These are phyloP conservation scores for Cydia pomonella DNA, from an alignment of 1,140 invertebrate genomes.

Conservation along the genomic window DNA sequence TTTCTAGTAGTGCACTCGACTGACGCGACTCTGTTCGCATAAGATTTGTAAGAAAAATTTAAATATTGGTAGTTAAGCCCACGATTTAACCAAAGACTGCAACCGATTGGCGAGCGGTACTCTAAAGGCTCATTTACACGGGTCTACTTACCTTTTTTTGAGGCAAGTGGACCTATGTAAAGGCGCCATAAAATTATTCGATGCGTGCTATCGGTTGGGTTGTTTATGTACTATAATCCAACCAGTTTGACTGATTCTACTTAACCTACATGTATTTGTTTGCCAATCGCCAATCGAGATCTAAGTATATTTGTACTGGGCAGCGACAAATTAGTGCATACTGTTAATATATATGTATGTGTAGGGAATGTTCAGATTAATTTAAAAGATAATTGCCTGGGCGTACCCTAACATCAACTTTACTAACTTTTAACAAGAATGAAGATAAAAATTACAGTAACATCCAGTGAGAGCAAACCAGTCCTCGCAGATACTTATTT, in stretches of 20 bases:
- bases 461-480: background rate
- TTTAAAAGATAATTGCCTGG: background rate
- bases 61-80: slow-evolving; percentile 20
- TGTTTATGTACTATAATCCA: background rate
- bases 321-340: slow-evolving; percentile 1
- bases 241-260: background rate
- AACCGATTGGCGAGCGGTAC: background rate
- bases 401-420: background rate
- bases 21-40: slow-evolving; percentile 10
- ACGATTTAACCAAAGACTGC: slow-evolving; percentile 59
- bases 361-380: background rate
- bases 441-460: background rate
- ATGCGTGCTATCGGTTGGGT: background rate
- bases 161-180: background rate
- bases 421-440: background rate
- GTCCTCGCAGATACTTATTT: background rate
- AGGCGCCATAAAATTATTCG: slow-evolving; percentile 17
- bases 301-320: slow-evolving; percentile 3
- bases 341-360: background rate
- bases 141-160: background rate
- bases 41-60: slow-evolving; percentile 19
- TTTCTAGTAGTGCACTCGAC: slow-evolving; percentile 21
- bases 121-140: background rate
- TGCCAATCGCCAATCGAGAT: slow-evolving; percentile 8
- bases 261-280: background rate